A percentile compares a stretch with the other conserved stretches of the same genome.
phyloP scores from a whole-genome alignment of 2,113 vertebrate species.

The Cyrtonyx montezumae region DNA sequence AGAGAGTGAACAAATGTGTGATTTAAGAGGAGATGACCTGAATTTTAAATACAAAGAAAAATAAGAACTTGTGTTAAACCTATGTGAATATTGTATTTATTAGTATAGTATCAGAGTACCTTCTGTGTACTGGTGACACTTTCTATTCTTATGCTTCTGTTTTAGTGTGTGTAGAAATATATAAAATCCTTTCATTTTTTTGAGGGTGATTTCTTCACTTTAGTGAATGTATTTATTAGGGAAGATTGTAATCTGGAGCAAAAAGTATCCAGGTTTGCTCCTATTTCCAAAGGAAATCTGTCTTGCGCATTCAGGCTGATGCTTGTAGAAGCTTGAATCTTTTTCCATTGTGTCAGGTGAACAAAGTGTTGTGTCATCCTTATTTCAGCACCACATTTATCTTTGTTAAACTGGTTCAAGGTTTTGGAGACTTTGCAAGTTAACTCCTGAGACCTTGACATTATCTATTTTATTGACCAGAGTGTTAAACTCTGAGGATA shows the following conservation, averaged over 20 bases:
- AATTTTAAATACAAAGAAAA: background rate
- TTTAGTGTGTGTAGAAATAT: background rate
- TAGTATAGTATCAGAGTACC: background rate
- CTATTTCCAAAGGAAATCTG: background rate
- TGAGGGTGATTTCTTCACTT: background rate
- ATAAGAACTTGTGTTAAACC: background rate
- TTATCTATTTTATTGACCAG: background rate
- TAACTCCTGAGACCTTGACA: background rate
- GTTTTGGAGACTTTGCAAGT: background rate
- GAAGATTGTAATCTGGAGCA: background rate
- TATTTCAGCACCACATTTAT: conserved; percentile 4
- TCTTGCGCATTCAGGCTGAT: background rate
- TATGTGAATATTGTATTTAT: background rate
- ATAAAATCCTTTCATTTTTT: background rate
- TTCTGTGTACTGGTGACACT: background rate
- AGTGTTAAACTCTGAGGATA: background rate
- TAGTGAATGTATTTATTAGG: background rate
- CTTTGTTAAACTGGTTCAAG: background rate
- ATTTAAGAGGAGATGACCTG: background rate
- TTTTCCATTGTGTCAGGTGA: conserved; percentile 36
- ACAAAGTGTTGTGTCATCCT: background rate
- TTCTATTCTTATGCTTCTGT: background rate
- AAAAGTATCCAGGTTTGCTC: background rate
- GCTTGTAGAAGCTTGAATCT: background rate
- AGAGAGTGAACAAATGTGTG: background rate